Conservation (phyloP, 2,113 vertebrate species). For the Ceratotherium simum region DNA sequence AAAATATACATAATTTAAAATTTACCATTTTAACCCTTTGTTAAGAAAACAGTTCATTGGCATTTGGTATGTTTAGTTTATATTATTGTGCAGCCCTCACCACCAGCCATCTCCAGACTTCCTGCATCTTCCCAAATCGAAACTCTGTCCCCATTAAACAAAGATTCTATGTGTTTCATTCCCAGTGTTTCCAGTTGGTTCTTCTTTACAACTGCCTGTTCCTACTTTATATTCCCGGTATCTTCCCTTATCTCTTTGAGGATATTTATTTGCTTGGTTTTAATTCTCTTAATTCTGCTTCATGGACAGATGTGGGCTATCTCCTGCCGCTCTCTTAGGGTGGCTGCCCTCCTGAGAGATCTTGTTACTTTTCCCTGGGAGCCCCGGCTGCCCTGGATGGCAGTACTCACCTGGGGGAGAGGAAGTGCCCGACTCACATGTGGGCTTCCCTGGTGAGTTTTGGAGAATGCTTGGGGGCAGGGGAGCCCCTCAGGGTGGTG, state of each 20-base stretch:
- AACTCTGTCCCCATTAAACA: background rate
- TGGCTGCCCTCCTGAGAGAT: background rate
- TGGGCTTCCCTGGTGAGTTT: background rate
- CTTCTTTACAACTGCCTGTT: background rate
- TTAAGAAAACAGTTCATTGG: background rate
- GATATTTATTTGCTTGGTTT: background rate
- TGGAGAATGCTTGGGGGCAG: background rate
- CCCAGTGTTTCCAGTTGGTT: background rate
- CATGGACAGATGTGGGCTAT: fast-evolving
- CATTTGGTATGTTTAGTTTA: too few relatives aligned
- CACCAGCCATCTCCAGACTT: background rate
- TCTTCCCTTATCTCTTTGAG: background rate
- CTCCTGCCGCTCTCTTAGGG: background rate
- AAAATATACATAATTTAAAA: background rate
- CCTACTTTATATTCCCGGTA: background rate
- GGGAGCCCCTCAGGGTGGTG: background rate
- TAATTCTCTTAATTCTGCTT: background rate
- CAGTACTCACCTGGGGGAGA: background rate
- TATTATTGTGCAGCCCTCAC: fast-evolving
- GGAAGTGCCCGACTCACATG: background rate
- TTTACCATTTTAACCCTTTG: background rate
- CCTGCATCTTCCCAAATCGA: background rate
- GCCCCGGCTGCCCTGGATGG: background rate
- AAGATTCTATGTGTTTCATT: background rate
- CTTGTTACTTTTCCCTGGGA: background rate